These are phyloP conservation scores for Campaea margaritaria DNA, from an alignment of 2,888 invertebrate genomes.

Conservation along the genomic window DNA sequence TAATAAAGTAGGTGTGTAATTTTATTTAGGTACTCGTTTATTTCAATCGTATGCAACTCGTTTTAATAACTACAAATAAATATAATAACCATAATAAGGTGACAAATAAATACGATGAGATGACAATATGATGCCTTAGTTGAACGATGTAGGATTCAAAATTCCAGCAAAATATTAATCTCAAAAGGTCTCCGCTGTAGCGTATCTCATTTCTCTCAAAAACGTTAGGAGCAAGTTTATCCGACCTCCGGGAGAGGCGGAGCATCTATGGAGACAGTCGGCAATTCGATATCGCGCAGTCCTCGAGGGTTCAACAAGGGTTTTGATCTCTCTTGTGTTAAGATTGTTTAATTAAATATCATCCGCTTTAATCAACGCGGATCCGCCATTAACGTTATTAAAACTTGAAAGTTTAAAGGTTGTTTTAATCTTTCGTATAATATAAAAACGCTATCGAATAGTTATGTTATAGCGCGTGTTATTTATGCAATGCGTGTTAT, in stretches of 20 bases:
- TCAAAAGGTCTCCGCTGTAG: slow-evolving; percentile 43
- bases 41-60: too few relatives aligned
- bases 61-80: too few relatives aligned
- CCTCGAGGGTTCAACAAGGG: slow-evolving; percentile 56
- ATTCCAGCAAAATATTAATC: slow-evolving; percentile 49
- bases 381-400: slow-evolving; percentile 51
- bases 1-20: not conserved
- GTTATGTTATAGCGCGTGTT: slow-evolving; percentile 13
- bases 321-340: slow-evolving; percentile 62
- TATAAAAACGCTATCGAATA: slow-evolving; percentile 26
- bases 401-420: slow-evolving; percentile 47
- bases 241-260: slow-evolving; percentile 47
- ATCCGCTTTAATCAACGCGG: slow-evolving; percentile 60
- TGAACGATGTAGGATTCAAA: slow-evolving; percentile 8
- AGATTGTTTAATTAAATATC: slow-evolving; percentile 66
- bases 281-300: slow-evolving; percentile 60
- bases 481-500: slow-evolving; percentile 22
- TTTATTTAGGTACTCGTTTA: too few relatives aligned
- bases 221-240: slow-evolving; percentile 53
- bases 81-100: too few relatives aligned
- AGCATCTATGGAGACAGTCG: slow-evolving; percentile 54
- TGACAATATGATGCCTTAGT: slow-evolving; percentile 21
- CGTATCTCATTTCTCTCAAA: slow-evolving; percentile 50
- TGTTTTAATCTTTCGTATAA: slow-evolving; percentile 38
- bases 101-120: too few relatives aligned